Evolutionary conservation across 2,888 invertebrate species (phyloP).

Genomic region (Pachydiplax longipennis): DNA sequence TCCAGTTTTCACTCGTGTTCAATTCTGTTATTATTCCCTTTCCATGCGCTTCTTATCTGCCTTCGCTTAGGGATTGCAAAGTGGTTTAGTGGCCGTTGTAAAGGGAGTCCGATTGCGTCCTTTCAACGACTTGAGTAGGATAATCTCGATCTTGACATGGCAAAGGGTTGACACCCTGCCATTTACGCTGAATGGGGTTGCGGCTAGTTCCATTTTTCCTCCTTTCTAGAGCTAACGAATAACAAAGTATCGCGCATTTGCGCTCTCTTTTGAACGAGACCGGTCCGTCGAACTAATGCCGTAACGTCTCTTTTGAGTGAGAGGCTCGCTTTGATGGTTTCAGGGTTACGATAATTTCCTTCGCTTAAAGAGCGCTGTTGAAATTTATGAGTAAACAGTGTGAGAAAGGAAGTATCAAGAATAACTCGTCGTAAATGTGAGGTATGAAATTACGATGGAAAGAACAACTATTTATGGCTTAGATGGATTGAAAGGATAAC

Average conservation of each 20-base stretch:
- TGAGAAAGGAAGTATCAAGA: too few relatives aligned
- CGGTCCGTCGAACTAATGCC: not conserved
- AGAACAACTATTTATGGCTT: too few relatives aligned
- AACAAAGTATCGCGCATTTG: not conserved
- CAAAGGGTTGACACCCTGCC: not conserved
- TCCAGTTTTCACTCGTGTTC: constrained; percentile 1
- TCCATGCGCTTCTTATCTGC: not conserved
- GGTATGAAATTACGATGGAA: too few relatives aligned
- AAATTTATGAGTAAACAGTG: too few relatives aligned
- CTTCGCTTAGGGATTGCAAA: not conserved
- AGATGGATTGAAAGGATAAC: too few relatives aligned
- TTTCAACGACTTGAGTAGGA: not conserved
- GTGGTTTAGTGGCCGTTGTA: not conserved
- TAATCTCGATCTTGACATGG: not conserved
- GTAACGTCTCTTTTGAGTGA: not conserved
- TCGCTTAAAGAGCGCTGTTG: too few relatives aligned
- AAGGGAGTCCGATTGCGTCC: not conserved
- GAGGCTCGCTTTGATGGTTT: not conserved
- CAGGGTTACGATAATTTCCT: not conserved
- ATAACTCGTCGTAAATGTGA: too few relatives aligned
- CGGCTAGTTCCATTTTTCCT: not conserved
- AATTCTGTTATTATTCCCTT: not conserved
- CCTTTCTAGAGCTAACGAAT: not conserved
- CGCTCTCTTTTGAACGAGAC: not conserved
- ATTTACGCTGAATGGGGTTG: not conserved